These are phyloP conservation scores for Hippocampus zosterae DNA, from an alignment of 2,113 vertebrate species.

Conservation along the genomic window DNA sequence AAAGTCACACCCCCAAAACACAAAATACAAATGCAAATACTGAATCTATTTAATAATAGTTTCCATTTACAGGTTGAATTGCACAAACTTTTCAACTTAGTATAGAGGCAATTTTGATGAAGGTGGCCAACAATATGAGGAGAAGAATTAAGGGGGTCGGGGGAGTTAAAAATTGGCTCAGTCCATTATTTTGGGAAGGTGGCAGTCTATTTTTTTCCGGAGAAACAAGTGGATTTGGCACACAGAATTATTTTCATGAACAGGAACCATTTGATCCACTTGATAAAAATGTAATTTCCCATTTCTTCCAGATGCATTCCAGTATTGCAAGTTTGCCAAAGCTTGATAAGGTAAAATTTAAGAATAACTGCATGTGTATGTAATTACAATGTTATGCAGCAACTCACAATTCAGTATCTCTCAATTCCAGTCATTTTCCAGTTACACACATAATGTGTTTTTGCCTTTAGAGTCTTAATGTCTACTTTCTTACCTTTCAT, in stretches of 20 bases:
- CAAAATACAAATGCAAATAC: background rate
- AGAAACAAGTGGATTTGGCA: constrained; percentile 28
- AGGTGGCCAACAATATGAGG: background rate
- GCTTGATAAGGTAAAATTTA: constrained; percentile 84
- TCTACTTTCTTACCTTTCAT: background rate
- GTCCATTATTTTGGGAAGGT: background rate
- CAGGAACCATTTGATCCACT: constrained; percentile 21
- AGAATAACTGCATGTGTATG: background rate
- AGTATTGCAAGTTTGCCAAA: constrained; percentile 89
- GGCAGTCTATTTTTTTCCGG: constrained; percentile 10
- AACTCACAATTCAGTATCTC: too few species aligned
- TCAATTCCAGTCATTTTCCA: background rate
- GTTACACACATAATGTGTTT: background rate
- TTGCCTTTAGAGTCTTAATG: background rate
- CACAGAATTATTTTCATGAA: constrained; percentile 42
- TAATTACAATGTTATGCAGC: background rate
- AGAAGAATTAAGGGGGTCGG: background rate
- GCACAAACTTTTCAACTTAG: background rate
- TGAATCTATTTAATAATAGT: background rate
- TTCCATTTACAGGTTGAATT: background rate
- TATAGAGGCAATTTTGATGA: background rate
- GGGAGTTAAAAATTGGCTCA: background rate
- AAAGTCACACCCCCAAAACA: background rate
- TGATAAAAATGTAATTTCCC: constrained; percentile 40
- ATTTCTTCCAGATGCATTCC: constrained; percentile 78